phyloP scores from a whole-genome alignment of 2,888 invertebrate genomes.

The Tipula confusa region DNA sequence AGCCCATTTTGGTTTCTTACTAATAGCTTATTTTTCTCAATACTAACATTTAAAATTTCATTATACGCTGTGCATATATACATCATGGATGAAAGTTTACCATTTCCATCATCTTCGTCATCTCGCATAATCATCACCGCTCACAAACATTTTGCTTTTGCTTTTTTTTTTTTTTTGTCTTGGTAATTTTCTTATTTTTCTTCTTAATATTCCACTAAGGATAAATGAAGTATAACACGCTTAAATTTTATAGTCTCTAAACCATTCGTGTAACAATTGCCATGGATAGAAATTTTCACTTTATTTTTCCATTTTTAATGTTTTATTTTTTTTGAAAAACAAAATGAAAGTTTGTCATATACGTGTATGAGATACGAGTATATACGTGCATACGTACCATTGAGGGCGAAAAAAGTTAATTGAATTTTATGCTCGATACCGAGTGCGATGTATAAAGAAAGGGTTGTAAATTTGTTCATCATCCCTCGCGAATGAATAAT shows the following conservation, averaged over 20 bases:
- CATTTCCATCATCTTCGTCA: slow-evolving; percentile 29
- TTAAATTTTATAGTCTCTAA: slow-evolving; percentile 25
- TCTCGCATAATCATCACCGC: slow-evolving; percentile 29
- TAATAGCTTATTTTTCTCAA: slow-evolving; percentile 25
- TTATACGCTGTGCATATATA: neutral
- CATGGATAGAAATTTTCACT: neutral
- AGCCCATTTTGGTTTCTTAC: slow-evolving; percentile 25
- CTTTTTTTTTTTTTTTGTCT: slow-evolving; percentile 3
- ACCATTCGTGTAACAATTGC: neutral
- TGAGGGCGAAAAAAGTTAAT: no score
- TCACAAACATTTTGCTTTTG: slow-evolving; percentile 29
- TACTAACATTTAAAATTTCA: slow-evolving; percentile 12
- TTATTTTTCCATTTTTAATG: neutral
- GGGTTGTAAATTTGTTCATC: no score
- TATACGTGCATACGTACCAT: no score
- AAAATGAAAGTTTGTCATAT: slow-evolving; percentile 12
- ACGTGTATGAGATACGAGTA: neutral
- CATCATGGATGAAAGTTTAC: neutral
- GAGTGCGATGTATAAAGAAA: no score
- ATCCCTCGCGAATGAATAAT: no score
- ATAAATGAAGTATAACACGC: slow-evolving; percentile 20
- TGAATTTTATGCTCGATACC: no score
- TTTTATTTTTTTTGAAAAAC: neutral
- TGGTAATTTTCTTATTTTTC: neutral
- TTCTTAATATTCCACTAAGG: neutral